Percentiles rank a stretch among this genome's conserved stretches.
phyloP scores from a whole-genome alignment of 2,888 invertebrate species.

The Hemithea aestivaria region DNA sequence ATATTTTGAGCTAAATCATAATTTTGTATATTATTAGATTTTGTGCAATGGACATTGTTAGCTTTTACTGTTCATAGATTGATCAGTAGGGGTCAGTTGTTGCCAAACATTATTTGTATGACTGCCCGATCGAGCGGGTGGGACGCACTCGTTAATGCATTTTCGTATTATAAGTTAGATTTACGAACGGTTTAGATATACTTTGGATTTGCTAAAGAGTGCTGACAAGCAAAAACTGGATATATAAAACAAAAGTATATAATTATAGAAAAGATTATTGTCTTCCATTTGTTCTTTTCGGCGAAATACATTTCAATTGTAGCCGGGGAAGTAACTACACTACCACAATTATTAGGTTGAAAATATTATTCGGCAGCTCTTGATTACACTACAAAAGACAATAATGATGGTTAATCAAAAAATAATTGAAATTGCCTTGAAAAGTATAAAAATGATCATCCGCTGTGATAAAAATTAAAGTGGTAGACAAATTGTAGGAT shows the following conservation, averaged over 20 bases:
- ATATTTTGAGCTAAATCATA: conserved; percentile 24
- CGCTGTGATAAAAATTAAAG: conserved; percentile 74
- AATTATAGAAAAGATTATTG: conserved; percentile 44
- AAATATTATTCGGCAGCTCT: conserved; percentile 36
- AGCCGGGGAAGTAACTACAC: conserved; percentile 55
- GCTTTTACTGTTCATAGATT: conserved; percentile 44
- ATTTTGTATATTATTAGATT: conserved; percentile 50
- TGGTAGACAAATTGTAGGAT: conserved; percentile 66
- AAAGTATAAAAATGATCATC: conserved; percentile 57
- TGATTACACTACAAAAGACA: conserved; percentile 46
- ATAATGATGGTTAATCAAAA: conserved; percentile 52
- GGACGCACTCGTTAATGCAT: conserved; percentile 64
- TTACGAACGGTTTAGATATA: conserved; percentile 49
- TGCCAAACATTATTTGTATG: conserved; percentile 53
- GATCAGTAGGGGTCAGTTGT: conserved; percentile 48
- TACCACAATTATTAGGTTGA: conserved; percentile 46
- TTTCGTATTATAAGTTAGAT: conserved; percentile 67
- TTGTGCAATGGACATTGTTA: conserved; percentile 64
- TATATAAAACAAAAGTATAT: conserved; percentile 44
- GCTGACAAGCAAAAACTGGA: conserved; percentile 34
- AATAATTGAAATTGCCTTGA: conserved; percentile 58
- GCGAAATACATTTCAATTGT: conserved; percentile 69
- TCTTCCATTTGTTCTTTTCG: conserved; percentile 74
- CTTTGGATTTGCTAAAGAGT: conserved; percentile 56
- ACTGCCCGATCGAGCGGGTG: conserved; percentile 43